Base-by-base conservation (phyloP, 2,888 invertebrate species). In the Pammene aurita region DNA sequence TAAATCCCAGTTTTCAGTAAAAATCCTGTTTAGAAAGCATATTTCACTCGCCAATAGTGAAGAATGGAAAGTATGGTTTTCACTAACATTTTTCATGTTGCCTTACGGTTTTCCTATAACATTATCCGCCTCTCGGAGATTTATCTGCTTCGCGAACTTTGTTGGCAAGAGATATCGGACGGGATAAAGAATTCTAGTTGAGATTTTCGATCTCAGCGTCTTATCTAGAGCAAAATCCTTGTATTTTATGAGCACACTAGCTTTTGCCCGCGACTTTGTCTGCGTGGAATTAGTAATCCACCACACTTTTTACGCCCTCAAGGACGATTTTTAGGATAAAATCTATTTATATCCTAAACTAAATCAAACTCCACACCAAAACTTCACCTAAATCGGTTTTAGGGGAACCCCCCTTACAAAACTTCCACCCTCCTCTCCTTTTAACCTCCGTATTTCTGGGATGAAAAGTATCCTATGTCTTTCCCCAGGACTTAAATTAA, bases 101-200 rank as follows among this genome's bases (percentile, higher is more conserved):
- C 62, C 63, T 35, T 58, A 58, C 52, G 68, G 64, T 69, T 58
- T 69, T 64, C 64, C 57, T 58, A 54, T 58, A 64, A 64, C 64
- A 64, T 64, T 64, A 63, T 63, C 62, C 67, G 41, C 52, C 57
- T 38, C 56, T 41, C 14, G 7, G n/a, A 64, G 58, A 64, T 69
- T 69, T 64, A 64, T 69, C 44, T 64, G 57, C 38, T 44, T 14
- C 58, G 68, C 44, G 64, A 69, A 69, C 68, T 69, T 64, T 69
- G 58, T 52, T 69, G 68, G 68, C 68, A 67, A 67, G 52, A 58
- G 68, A 57, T 58, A 54, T 69, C 64, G 64, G 42, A 60, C 50
- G 41, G 41, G 48, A 64, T 62, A 62, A 58, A 54, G 52, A 58
- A 58, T 69, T 52, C 57, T 55, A 60, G 68, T 58, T 26, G 52